These are phyloP conservation scores for Philonicus albiceps DNA, from an alignment of 2,888 invertebrate species.

Conservation along the genomic window DNA sequence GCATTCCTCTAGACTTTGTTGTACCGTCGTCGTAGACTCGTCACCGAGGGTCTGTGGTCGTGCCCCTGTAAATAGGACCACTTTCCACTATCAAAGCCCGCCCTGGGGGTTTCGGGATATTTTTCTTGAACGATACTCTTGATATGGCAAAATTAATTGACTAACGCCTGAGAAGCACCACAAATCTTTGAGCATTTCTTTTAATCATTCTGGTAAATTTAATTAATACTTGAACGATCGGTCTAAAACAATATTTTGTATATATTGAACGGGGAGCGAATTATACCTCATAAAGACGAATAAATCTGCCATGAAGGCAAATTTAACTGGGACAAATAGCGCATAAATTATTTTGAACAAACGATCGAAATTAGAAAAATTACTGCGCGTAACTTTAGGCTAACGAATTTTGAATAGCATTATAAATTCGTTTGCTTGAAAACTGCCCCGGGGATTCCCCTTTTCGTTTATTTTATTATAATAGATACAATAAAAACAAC, in stretches of 20 bases:
- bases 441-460: neutral
- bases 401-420: neutral
- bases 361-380: neutral
- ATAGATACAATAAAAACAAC: neutral
- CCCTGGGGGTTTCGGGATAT: neutral
- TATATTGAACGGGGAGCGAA: neutral
- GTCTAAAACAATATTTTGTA: neutral
- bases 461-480: neutral
- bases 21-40: too few species aligned
- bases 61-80: neutral
- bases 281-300: neutral
- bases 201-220: neutral
- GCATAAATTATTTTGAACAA: neutral
- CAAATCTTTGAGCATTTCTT: neutral
- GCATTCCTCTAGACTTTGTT: too few species aligned
- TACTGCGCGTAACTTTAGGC: neutral
- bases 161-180: neutral
- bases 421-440: neutral
- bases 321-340: neutral
- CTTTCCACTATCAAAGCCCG: neutral
- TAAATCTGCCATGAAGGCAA: neutral
- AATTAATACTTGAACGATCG: neutral
- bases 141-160: neutral
- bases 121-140: neutral
- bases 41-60: neutral